phyloP scores from a whole-genome alignment of 2,888 invertebrate genomes.

The Tipula helvola region DNA sequence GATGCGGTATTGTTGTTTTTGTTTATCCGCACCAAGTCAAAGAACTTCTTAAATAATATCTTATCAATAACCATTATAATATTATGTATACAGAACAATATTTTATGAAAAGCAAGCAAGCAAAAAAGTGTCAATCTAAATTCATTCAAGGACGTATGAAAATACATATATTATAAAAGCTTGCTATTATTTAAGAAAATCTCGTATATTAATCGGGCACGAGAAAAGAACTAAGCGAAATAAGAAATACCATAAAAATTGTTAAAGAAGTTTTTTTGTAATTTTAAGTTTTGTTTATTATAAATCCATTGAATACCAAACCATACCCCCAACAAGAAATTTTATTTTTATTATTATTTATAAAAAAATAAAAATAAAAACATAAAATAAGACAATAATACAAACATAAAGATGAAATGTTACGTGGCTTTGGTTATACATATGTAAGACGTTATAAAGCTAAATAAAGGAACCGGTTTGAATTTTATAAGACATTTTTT shows the following conservation, averaged over 20 bases:
- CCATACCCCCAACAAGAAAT: neutral
- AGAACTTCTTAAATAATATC: neutral
- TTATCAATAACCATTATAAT: neutral
- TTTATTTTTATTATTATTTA: neutral
- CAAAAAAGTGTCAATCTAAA: neutral
- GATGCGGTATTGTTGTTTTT: neutral
- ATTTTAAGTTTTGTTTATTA: neutral
- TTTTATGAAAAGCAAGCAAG: neutral
- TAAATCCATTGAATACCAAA: neutral
- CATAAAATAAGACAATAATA: neutral
- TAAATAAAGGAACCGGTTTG: neutral
- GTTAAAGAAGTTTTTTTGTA: neutral
- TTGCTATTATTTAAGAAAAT: neutral
- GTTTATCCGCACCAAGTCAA: neutral
- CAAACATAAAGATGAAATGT: conserved; percentile 8
- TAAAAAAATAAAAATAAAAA: neutral
- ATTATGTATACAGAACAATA: neutral
- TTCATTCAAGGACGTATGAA: neutral
- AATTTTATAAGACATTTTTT: conserved; percentile 4
- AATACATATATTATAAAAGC: neutral
- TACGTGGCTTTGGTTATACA: conserved; percentile 4
- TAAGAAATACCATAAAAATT: neutral
- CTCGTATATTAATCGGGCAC: neutral
- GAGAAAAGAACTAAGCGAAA: neutral
- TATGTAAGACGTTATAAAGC: neutral